A percentile compares a stretch with the other conserved stretches of the same genome.
Evolutionary conservation across 2,888 invertebrate species (phyloP).

Genomic region (Axea sp.): DNA sequence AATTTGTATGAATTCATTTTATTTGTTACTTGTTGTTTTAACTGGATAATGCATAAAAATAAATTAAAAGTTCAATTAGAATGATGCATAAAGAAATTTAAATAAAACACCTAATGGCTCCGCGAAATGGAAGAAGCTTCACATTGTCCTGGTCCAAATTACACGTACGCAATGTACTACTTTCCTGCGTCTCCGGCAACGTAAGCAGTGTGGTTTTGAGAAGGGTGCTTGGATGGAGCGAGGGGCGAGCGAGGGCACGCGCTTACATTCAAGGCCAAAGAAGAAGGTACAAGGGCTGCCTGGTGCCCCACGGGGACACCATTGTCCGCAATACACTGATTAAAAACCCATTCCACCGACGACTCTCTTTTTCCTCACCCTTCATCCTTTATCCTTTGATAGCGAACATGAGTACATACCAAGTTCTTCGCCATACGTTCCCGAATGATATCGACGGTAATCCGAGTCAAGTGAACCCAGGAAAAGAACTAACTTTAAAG

Average conservation of each 20-base stretch:
- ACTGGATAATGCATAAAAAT: no score
- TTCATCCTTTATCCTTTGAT: constrained; percentile 51
- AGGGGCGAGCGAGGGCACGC: constrained; percentile 69
- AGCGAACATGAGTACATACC: no score
- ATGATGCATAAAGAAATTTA: constrained; percentile 9
- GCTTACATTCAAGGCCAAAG: constrained; percentile 69
- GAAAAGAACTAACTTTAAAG: neutral
- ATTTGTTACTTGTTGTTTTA: no score
- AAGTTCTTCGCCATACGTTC: constrained; percentile 27
- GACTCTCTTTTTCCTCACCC: constrained; percentile 59
- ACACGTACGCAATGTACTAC: constrained; percentile 67
- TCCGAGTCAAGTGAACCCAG: constrained; percentile 34
- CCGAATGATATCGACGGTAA: constrained; percentile 25
- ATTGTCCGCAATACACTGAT: constrained; percentile 78
- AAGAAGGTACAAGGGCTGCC: constrained; percentile 70
- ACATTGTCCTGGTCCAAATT: constrained; percentile 62
- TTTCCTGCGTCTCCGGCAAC: constrained; percentile 60
- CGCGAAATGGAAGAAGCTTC: constrained; percentile 31
- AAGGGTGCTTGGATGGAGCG: constrained; percentile 49
- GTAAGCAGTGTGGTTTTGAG: constrained; percentile 53
- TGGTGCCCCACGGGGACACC: constrained; percentile 74
- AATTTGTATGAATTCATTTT: no score
- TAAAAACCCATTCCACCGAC: constrained; percentile 76
- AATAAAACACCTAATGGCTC: constrained; percentile 20
- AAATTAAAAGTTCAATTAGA: neutral